Evolutionary conservation across 2,888 invertebrate genomes (phyloP).

Genomic region (Hirudinaria manillensis): DNA sequence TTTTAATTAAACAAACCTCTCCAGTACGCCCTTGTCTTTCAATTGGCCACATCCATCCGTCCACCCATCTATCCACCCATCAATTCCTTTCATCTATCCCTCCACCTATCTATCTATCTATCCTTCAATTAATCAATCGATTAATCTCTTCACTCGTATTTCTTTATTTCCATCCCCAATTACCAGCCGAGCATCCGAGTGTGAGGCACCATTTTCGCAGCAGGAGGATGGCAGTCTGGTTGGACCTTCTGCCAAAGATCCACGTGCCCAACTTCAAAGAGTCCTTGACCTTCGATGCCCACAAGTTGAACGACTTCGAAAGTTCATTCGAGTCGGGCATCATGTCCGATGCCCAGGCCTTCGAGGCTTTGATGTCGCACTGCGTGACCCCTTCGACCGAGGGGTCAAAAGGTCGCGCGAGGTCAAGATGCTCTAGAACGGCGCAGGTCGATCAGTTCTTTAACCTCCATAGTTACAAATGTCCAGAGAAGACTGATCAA

Average conservation of each 20-base stretch:
- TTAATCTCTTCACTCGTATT: too few species aligned
- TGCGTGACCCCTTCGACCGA: neutral
- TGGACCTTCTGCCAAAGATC: conserved; percentile 83
- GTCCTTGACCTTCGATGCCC: neutral
- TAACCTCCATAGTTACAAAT: too few species aligned
- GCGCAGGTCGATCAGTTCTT: too few species aligned
- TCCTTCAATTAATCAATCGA: neutral
- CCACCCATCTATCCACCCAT: neutral
- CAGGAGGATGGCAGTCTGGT: conserved; percentile 88
- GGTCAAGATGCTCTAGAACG: neutral
- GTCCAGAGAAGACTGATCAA: too few species aligned
- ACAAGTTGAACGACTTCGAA: neutral
- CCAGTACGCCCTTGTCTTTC: neutral
- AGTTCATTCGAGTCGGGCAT: neutral
- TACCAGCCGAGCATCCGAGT: conserved; percentile 48
- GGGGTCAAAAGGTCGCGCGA: too few species aligned
- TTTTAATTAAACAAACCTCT: conserved; percentile 6
- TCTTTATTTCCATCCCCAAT: too few species aligned
- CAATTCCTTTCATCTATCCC: neutral
- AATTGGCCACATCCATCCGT: too few species aligned
- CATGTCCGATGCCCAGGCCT: neutral
- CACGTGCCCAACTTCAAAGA: conserved; percentile 64
- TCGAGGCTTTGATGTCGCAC: neutral
- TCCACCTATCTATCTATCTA: neutral
- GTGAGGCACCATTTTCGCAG: conserved; percentile 88